Percentiles rank a stretch among this genome's conserved stretches.
Evolutionary conservation across 2,113 vertebrate genomes (phyloP).

Genomic region (Neopipo cinnamomea): DNA sequence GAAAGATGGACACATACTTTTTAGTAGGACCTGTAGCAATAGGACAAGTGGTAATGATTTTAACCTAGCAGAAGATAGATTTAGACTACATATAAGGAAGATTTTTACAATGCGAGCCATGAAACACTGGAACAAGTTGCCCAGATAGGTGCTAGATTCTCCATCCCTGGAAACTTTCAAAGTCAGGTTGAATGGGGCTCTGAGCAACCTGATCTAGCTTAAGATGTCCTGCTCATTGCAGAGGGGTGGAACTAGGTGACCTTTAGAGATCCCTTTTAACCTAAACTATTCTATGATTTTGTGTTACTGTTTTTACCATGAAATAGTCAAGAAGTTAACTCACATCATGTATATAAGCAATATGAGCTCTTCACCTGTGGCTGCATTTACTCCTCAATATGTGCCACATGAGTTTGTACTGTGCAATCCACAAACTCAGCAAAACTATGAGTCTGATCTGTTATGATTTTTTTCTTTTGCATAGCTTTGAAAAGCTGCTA

Average conservation of each 20-base stretch:
- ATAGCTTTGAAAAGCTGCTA: not conserved
- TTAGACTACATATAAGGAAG: not conserved
- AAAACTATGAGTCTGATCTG: not conserved
- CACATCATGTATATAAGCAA: not conserved
- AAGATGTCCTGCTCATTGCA: not conserved
- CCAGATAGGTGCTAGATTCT: not conserved
- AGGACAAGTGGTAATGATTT: not conserved
- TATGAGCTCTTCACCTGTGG: not conserved
- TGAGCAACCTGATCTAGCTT: not conserved
- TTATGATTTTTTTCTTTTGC: not conserved
- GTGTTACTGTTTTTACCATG: rapidly evolving
- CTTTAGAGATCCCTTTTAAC: not conserved
- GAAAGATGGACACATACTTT: not conserved
- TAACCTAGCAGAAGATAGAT: not conserved
- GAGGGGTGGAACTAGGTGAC: not conserved
- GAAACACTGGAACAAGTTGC: not conserved
- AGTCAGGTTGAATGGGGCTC: not conserved
- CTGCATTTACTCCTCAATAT: not conserved
- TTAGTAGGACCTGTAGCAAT: not conserved
- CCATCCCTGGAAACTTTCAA: not conserved
- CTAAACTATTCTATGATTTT: not conserved
- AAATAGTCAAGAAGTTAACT: not conserved
- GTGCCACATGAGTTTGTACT: not conserved
- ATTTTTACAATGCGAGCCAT: not conserved
- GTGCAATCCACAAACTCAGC: not conserved